Conservation (phyloP, 2,888 invertebrate species). For the Drosophila demipolita region DNA sequence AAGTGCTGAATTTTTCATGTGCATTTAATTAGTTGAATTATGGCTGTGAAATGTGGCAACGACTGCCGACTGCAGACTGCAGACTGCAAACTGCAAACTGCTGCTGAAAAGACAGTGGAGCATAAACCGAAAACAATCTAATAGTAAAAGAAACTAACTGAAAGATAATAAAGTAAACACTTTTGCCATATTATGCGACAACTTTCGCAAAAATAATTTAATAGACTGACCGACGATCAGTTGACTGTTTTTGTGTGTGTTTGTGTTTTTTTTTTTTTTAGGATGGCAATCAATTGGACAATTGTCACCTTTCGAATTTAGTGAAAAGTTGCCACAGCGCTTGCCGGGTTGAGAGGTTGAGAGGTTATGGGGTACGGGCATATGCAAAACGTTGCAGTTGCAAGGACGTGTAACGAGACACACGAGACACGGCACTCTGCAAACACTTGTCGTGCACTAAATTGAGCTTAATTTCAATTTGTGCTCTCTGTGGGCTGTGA, state of each 20-base stretch:
- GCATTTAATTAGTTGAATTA: slow-evolving; percentile 82
- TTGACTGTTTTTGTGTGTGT: slow-evolving; percentile 1
- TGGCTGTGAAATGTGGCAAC: slow-evolving; percentile 77
- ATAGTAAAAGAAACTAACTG: slow-evolving; percentile 70
- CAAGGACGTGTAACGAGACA: slow-evolving; percentile 35
- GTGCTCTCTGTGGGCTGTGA: slow-evolving; percentile 6
- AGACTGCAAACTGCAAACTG: slow-evolving; percentile 1
- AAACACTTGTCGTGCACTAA: slow-evolving; percentile 52
- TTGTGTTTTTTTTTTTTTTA: slow-evolving; percentile 4
- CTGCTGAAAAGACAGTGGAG: slow-evolving; percentile 36
- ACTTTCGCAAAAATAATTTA: slow-evolving; percentile 75
- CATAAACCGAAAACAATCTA: slow-evolving; percentile 69
- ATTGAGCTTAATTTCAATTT: slow-evolving; percentile 61
- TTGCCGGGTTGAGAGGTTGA: slow-evolving; percentile 2
- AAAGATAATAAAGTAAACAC: slow-evolving; percentile 73
- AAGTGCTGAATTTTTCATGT: slow-evolving; percentile 81
- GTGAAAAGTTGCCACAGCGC: slow-evolving; percentile 36
- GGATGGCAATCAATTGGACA: slow-evolving; percentile 55
- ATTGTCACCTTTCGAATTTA: slow-evolving; percentile 64
- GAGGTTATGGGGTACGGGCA: slow-evolving; percentile 5
- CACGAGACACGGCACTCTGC: slow-evolving; percentile 5
- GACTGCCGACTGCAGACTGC: slow-evolving; percentile 13
- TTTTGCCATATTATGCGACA: slow-evolving; percentile 79
- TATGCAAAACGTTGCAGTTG: slow-evolving; percentile 42
- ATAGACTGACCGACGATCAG: slow-evolving; percentile 50